A percentile compares a stretch with the other conserved stretches of the same genome.
These are phyloP conservation scores for Drosophila navojoa DNA, from an alignment of 1,140 invertebrate species.

Conservation along the genomic window DNA sequence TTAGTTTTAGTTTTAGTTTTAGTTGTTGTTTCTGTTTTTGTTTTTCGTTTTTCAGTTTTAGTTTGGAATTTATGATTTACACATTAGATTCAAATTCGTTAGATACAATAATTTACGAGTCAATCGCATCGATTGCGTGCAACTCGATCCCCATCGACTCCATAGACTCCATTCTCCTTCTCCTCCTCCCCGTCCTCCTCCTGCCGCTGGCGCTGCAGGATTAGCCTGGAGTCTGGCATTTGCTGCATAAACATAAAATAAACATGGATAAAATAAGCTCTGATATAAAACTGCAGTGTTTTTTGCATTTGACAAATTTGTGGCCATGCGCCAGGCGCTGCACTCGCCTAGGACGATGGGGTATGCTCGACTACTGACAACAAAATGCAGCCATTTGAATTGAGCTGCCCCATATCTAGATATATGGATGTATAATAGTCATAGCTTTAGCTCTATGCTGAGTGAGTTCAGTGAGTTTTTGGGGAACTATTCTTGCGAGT, in stretches of 20 bases:
- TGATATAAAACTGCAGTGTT: slow-evolving; percentile 46
- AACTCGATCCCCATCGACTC: background rate
- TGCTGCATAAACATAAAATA: slow-evolving; percentile 49
- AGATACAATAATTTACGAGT: slow-evolving; percentile 48
- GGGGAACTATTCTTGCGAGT: too few relatives aligned
- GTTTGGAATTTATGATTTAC: slow-evolving; percentile 67
- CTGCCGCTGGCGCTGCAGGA: slow-evolving; percentile 7
- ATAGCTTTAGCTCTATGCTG: too few relatives aligned
- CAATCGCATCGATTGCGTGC: slow-evolving; percentile 34
- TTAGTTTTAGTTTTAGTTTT: slow-evolving; percentile 30
- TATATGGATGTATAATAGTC: too few relatives aligned
- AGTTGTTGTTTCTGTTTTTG: background rate
- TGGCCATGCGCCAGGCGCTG: slow-evolving; percentile 36
- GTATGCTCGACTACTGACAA: background rate
- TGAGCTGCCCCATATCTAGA: too few relatives aligned
- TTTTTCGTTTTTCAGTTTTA: slow-evolving; percentile 7
- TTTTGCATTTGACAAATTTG: slow-evolving; percentile 52
- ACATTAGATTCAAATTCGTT: slow-evolving; percentile 59
- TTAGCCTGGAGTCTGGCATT: slow-evolving; percentile 34
- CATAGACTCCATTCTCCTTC: background rate
- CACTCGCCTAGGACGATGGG: background rate
- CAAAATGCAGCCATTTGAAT: too few relatives aligned
- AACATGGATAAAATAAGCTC: slow-evolving; percentile 45
- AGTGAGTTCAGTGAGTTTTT: too few relatives aligned
- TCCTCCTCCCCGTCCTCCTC: too few relatives aligned